Conservation (phyloP, 2,113 vertebrate species). For the Bos indicus region DNA sequence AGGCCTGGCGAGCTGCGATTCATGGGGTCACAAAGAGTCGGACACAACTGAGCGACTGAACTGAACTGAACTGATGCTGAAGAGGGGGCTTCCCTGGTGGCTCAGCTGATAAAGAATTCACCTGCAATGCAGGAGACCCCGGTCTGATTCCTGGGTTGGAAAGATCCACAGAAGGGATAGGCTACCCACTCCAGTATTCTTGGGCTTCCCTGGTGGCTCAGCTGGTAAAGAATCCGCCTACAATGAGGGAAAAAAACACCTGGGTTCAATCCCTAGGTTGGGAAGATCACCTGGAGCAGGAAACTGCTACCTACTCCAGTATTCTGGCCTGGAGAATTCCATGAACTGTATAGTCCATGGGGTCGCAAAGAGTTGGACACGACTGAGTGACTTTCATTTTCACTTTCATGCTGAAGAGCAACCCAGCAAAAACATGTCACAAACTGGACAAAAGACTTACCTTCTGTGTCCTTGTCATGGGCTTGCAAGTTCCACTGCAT, state of each 20-base stretch:
- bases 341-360: background rate
- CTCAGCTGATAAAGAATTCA: background rate
- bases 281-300: background rate
- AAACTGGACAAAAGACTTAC: background rate
- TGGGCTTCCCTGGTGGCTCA: background rate
- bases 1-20: no score
- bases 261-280: background rate
- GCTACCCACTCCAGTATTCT: background rate
- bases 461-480: background rate
- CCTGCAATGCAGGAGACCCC: background rate
- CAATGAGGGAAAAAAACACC: background rate
- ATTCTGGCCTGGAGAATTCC: background rate
- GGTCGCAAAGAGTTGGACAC: accelerated
- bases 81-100: background rate
- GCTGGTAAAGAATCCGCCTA: background rate
- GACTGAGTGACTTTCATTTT: background rate
- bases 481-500: background rate
- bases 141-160: accelerated
- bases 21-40: no score
- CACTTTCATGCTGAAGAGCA: background rate
- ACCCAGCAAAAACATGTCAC: background rate
- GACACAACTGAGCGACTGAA: no score
- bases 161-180: background rate
- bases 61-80: background rate
- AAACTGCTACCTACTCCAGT: background rate